phyloP scores from a whole-genome alignment of 2,797 vertebrate species.

The Argentina silus region DNA sequence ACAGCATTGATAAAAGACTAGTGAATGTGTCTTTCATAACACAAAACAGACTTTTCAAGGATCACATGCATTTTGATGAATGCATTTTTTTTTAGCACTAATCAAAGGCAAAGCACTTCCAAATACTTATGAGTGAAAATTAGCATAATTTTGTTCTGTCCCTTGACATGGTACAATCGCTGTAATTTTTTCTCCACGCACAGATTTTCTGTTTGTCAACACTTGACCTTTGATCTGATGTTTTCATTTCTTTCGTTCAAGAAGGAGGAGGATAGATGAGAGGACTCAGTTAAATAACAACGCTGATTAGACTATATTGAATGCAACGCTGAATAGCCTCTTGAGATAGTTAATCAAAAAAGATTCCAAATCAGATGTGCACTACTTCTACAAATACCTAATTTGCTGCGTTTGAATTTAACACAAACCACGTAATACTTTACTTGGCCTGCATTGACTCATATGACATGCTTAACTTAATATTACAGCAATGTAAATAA shows the following conservation, averaged over 20 bases:
- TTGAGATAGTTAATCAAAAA: not conserved
- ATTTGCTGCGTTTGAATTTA: not conserved
- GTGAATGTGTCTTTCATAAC: constrained; percentile 18
- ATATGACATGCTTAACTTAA: not conserved
- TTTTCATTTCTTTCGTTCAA: not conserved
- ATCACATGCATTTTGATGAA: constrained; percentile 44
- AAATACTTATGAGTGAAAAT: constrained; percentile 52
- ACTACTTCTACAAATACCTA: not conserved
- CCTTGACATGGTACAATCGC: constrained; percentile 5
- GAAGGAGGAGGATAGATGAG: constrained; percentile 24
- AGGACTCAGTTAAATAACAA: constrained; percentile 30
- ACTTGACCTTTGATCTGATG: constrained; percentile 51
- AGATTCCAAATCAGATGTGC: not conserved
- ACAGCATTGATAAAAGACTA: constrained; percentile 19
- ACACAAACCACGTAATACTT: not conserved
- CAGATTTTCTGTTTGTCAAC: constrained; percentile 41
- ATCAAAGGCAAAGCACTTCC: constrained; percentile 43
- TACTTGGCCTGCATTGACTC: not conserved
- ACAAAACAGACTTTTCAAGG: constrained; percentile 24
- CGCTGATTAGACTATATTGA: constrained; percentile 45
- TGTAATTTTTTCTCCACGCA: constrained; percentile 10
- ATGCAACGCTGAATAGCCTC: not conserved
- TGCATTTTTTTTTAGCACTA: constrained; percentile 48
- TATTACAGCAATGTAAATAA: not conserved
- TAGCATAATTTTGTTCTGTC: constrained; percentile 36